A percentile compares a stretch with the other conserved stretches of the same genome.
Conservation (phyloP, 2,888 invertebrate genomes). For the Melieria crassipennis region DNA sequence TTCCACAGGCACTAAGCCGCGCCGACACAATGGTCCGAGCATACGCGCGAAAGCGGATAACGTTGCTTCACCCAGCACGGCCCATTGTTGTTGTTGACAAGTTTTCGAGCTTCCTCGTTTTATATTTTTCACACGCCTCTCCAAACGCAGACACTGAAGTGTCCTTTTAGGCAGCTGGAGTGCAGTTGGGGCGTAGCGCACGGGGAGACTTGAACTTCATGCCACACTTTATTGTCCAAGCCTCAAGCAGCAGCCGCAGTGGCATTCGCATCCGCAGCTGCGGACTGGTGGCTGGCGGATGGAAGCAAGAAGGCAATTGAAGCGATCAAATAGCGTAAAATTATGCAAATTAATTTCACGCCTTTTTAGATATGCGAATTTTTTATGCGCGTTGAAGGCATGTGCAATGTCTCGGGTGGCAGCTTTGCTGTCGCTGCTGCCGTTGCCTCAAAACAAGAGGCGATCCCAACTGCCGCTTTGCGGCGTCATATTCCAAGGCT, state of each 20-base stretch:
- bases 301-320: constrained; percentile 52
- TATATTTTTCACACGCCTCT: constrained; percentile 49
- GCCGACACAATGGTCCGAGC: too few species aligned
- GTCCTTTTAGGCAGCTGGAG: constrained; percentile 61
- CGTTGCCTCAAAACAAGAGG: not conserved
- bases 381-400: constrained; percentile 35
- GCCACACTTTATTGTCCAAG: constrained; percentile 48
- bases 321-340: constrained; percentile 66
- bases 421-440: constrained; percentile 1
- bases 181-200: constrained; percentile 46
- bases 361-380: constrained; percentile 64
- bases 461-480: constrained; percentile 10
- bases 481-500: constrained; percentile 3
- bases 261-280: constrained; percentile 12
- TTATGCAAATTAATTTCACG: constrained; percentile 68
- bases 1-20: not conserved
- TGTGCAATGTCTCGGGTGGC: constrained; percentile 17
- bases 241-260: constrained; percentile 44
- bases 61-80: too few species aligned
- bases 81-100: too few species aligned
- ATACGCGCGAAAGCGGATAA: too few species aligned
- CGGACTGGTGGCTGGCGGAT: constrained; percentile 20
- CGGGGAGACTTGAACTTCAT: constrained; percentile 41
- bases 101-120: too few species aligned
- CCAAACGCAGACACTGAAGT: constrained; percentile 56